phyloP scores from a whole-genome alignment of 2,888 invertebrate species.

The Chloromyia formosa region DNA sequence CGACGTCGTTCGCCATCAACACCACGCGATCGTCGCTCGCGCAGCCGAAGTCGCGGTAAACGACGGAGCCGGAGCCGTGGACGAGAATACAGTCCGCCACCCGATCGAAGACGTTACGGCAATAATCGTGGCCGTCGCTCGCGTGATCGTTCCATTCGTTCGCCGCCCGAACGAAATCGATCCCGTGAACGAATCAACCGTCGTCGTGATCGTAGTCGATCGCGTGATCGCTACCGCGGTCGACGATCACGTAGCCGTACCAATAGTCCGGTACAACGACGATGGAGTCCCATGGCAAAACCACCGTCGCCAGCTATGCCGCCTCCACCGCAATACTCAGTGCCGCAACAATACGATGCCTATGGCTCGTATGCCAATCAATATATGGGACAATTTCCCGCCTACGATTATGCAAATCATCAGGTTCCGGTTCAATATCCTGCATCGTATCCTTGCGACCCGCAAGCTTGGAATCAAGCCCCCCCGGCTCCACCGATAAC shows the following conservation, averaged over 20 bases:
- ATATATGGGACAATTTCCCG: conserved; percentile 54
- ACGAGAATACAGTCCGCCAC: conserved; percentile 58
- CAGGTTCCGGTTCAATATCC: conserved; percentile 55
- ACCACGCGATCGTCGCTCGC: conserved; percentile 51
- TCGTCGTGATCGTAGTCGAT: conserved; percentile 52
- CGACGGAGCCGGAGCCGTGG: conserved; percentile 48
- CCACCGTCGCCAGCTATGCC: conserved; percentile 54
- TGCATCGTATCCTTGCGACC: conserved; percentile 53
- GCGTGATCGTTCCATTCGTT: conserved; percentile 53
- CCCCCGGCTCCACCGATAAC: conserved; percentile 39
- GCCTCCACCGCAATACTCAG: conserved; percentile 50
- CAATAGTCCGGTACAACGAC: conserved; percentile 55
- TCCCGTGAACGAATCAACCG: conserved; percentile 54
- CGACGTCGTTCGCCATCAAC: conserved; percentile 44
- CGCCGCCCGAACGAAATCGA: conserved; percentile 53
- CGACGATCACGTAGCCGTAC: conserved; percentile 55
- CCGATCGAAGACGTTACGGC: conserved; percentile 55
- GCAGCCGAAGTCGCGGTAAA: conserved; percentile 45
- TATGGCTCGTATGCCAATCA: conserved; percentile 58
- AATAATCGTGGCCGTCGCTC: conserved; percentile 53
- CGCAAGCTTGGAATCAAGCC: conserved; percentile 6
- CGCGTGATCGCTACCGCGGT: conserved; percentile 53
- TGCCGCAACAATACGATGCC: conserved; percentile 55
- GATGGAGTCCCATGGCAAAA: conserved; percentile 53
- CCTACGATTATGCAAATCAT: conserved; percentile 54